Conservation (phyloP, 2,797 vertebrate genomes). For the Scolopax bukidnonensis region DNA sequence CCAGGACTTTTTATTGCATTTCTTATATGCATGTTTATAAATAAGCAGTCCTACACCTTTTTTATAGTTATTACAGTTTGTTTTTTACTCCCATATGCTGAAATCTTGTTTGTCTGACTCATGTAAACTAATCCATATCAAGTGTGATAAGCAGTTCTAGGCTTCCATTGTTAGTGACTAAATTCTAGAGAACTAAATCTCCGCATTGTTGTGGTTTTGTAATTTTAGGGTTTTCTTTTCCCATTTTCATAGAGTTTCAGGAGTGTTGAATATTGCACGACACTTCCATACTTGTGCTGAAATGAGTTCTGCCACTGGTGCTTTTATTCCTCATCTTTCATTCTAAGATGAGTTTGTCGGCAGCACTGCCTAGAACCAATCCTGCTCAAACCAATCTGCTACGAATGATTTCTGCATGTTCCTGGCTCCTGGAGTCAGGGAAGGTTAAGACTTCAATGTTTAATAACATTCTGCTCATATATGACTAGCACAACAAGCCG, state of each 20-base stretch:
- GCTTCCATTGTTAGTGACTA: accelerated
- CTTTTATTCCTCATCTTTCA: not conserved
- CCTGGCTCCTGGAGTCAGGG: not conserved
- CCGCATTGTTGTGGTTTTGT: not conserved
- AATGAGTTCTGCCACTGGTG: not conserved
- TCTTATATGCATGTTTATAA: constrained; percentile 17
- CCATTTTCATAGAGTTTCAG: not conserved
- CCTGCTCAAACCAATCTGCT: not conserved
- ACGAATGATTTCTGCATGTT: not conserved
- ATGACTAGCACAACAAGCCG: not conserved
- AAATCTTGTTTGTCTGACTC: constrained; percentile 25
- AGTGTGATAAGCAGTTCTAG: not conserved
- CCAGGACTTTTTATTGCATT: not conserved
- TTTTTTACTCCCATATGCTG: not conserved
- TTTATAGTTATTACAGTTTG: not conserved
- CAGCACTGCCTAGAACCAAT: accelerated
- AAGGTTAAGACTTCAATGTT: not conserved
- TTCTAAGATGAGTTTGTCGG: not conserved
- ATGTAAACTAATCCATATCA: not conserved
- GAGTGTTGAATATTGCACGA: not conserved
- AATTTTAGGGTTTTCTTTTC: not conserved
- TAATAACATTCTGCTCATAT: not conserved
- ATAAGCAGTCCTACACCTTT: not conserved
- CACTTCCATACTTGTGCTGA: not conserved
- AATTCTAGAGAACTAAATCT: not conserved